Percentiles rank a stretch among this genome's conserved stretches.
These are phyloP conservation scores for Syrmaticus mikado DNA, from an alignment of 2,113 vertebrate species.

Conservation along the genomic window DNA sequence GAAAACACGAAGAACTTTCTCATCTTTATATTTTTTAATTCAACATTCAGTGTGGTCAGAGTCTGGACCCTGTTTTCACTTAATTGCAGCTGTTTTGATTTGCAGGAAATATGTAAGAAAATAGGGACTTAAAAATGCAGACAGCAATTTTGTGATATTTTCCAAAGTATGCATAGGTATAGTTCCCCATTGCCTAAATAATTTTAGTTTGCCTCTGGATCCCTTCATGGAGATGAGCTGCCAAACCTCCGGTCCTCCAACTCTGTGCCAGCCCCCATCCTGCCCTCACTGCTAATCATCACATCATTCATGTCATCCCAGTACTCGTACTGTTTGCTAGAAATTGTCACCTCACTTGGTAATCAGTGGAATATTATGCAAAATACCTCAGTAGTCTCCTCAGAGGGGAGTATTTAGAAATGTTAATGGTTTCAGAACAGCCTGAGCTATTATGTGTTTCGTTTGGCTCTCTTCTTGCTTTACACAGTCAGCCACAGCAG, in stretches of 20 bases:
- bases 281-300: background rate
- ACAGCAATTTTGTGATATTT: background rate
- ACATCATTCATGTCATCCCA: background rate
- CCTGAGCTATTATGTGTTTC: background rate
- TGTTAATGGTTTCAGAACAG: background rate
- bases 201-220: background rate
- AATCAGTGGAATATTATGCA: background rate
- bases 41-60: background rate
- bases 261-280: fast-evolving
- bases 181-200: background rate
- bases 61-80: background rate
- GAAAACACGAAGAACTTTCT: background rate
- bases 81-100: background rate
- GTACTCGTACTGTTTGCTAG: background rate
- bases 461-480: background rate
- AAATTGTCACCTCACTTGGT: background rate
- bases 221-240: background rate
- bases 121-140: background rate
- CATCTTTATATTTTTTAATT: background rate
- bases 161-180: background rate
- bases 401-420: background rate
- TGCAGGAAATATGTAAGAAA: background rate
- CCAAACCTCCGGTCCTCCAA: background rate
- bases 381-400: background rate
- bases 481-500: background rate